Percentiles rank a stretch among this genome's conserved stretches.
phyloP scores from a whole-genome alignment of 2,888 invertebrate genomes.

The Caenorhabditis sp. region DNA sequence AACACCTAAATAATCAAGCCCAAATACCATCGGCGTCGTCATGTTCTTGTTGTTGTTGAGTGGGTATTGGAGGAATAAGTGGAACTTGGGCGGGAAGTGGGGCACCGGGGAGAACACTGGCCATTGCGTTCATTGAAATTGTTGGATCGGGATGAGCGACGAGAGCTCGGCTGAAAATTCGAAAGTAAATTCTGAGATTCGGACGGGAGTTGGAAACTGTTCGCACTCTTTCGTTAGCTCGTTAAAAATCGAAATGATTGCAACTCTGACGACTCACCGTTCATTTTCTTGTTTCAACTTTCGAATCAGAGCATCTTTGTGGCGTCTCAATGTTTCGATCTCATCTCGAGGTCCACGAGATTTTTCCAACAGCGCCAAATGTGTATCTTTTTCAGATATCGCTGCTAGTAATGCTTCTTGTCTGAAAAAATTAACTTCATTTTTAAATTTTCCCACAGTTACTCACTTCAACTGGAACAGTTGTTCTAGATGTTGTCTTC shows the following conservation, averaged over 20 bases:
- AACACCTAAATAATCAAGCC: too few relatives aligned
- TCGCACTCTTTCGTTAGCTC: too few relatives aligned
- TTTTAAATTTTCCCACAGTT: background rate
- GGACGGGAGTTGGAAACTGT: too few relatives aligned
- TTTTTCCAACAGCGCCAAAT: conserved; percentile 82
- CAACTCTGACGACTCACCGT: too few relatives aligned
- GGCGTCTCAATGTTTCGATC: conserved; percentile 55
- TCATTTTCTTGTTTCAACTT: conserved; percentile 56
- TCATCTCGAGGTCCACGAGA: conserved; percentile 52
- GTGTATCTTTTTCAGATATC: conserved; percentile 87
- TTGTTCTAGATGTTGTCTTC: conserved; percentile 80
- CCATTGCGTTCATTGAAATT: conserved; percentile 38
- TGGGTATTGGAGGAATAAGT: conserved; percentile 23
- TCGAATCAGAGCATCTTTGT: conserved; percentile 55
- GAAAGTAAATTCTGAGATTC: background rate
- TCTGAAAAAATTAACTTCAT: conserved; percentile 73
- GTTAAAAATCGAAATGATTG: too few relatives aligned
- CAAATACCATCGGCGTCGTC: conserved; percentile 52
- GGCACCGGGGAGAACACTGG: conserved; percentile 43
- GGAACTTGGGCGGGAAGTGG: conserved; percentile 27
- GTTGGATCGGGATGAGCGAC: conserved; percentile 47
- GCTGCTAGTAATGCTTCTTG: conserved; percentile 85
- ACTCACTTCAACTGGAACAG: conserved; percentile 83
- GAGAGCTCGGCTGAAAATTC: conserved; percentile 27
- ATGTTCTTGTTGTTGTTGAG: conserved; percentile 22